These are phyloP conservation scores for Ceratina japonica DNA, from an alignment of 1,140 invertebrate species.

Conservation along the genomic window DNA sequence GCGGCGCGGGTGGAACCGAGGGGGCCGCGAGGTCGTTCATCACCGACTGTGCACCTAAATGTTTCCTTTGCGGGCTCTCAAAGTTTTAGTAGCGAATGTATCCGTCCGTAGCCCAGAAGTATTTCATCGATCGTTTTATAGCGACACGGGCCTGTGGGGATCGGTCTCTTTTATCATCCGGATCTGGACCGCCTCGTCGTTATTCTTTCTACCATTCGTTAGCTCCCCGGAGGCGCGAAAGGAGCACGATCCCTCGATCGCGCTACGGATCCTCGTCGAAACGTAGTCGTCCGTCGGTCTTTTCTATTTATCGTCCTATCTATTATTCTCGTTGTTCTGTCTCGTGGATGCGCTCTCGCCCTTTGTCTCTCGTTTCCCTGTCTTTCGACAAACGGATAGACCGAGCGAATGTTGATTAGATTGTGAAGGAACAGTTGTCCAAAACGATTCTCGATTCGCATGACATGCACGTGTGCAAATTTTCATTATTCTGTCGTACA, in stretches of 20 bases:
- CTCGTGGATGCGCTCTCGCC: no score
- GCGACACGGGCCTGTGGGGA: constrained; percentile 21
- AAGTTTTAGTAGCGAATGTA: constrained; percentile 51
- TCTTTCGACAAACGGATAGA: no score
- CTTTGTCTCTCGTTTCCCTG: background rate
- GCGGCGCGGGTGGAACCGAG: background rate
- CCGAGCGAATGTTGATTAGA: no score
- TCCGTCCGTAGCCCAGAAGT: background rate
- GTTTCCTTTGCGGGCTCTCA: constrained; percentile 59
- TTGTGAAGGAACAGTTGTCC: no score
- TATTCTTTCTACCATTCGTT: constrained; percentile 7
- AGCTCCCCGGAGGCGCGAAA: background rate
- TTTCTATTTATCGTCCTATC: background rate
- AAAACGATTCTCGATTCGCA: no score
- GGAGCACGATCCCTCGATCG: no score
- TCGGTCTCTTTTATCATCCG: constrained; percentile 33
- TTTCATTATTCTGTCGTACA: no score
- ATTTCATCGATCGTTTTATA: constrained; percentile 61
- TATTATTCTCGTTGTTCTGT: background rate
- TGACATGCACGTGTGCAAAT: no score
- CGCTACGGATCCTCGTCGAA: background rate
- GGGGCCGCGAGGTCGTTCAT: constrained; percentile 34
- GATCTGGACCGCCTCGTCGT: constrained; percentile 5
- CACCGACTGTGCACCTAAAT: constrained; percentile 46
- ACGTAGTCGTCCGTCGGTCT: background rate